Evolutionary conservation across 1,140 invertebrate genomes (phyloP).

Genomic region (Philopotamus ludificatus): DNA sequence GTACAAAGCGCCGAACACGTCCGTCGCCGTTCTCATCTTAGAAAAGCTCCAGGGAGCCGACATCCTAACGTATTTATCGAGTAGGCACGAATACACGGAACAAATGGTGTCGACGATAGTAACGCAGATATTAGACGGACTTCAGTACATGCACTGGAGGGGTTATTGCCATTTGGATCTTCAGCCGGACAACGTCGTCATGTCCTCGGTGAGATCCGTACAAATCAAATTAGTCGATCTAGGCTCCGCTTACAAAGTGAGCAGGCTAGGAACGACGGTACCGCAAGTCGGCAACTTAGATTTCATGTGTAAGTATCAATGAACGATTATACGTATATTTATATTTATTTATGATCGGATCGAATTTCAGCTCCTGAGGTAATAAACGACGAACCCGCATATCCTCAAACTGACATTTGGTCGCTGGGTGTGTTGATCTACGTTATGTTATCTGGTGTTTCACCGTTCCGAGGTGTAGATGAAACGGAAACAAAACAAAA

Average conservation of each 20-base stretch:
- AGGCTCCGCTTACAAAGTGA: constrained; percentile 77
- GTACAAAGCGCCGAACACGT: constrained; percentile 65
- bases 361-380: constrained; percentile 84
- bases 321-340: constrained; percentile 20
- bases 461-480: constrained; percentile 84
- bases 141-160: constrained; percentile 92
- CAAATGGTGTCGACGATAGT: constrained; percentile 84
- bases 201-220: constrained; percentile 80
- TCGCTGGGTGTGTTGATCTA: constrained; percentile 90
- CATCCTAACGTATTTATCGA: constrained; percentile 83
- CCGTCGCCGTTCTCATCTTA: constrained; percentile 72
- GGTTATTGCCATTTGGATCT: constrained; percentile 90
- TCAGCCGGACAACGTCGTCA: constrained; percentile 96
- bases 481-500: constrained; percentile 87
- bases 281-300: constrained; percentile 67
- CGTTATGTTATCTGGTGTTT: constrained; percentile 89
- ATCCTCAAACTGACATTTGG: constrained; percentile 94
- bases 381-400: constrained; percentile 79
- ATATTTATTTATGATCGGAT: constrained; percentile 32
- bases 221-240: constrained; percentile 93
- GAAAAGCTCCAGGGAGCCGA: constrained; percentile 92
- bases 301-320: constrained; percentile 62
- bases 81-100: constrained; percentile 84
- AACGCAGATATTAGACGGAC: constrained; percentile 78
- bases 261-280: constrained; percentile 74